These are phyloP conservation scores for Drosophila mulleri DNA, from an alignment of 2,888 invertebrate genomes.

Conservation along the genomic window DNA sequence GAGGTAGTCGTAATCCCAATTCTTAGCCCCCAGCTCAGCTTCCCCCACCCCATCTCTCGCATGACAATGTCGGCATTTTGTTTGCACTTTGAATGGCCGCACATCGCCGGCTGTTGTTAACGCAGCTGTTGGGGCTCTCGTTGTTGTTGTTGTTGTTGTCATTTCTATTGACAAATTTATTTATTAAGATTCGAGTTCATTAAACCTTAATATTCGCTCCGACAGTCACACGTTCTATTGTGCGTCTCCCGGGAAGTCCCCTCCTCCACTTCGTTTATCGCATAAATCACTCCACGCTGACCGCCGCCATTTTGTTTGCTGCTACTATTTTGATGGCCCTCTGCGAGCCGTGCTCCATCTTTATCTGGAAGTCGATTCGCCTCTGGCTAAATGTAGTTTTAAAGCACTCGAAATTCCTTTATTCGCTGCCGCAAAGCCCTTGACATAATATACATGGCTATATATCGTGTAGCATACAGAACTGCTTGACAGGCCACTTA, in stretches of 20 bases:
- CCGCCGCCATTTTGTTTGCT: constrained; percentile 56
- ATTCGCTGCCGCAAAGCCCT: constrained; percentile 25
- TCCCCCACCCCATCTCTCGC: no score
- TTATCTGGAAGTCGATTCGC: neutral
- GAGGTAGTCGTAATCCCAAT: constrained; percentile 41
- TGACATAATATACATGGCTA: neutral
- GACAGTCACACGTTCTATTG: constrained; percentile 58
- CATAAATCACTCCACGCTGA: constrained; percentile 66
- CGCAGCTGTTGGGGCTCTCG: constrained; percentile 20
- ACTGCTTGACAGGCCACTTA: constrained; percentile 45
- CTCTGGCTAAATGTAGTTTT: constrained; percentile 60
- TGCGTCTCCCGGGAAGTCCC: neutral
- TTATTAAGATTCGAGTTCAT: constrained; percentile 79
- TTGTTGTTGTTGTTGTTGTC: constrained; percentile 9
- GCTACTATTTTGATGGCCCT: constrained; percentile 37
- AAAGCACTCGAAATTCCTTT: constrained; percentile 57
- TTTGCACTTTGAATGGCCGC: constrained; percentile 39
- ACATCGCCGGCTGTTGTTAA: constrained; percentile 32
- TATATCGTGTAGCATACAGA: constrained; percentile 7
- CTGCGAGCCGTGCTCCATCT: neutral
- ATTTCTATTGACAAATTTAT: constrained; percentile 75
- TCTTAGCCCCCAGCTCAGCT: no score
- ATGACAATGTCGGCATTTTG: constrained; percentile 41
- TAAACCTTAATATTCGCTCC: constrained; percentile 68
- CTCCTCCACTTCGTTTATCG: constrained; percentile 4